Evolutionary conservation across 2,888 invertebrate genomes (phyloP).

Genomic region (Xanthia icteritia): DNA sequence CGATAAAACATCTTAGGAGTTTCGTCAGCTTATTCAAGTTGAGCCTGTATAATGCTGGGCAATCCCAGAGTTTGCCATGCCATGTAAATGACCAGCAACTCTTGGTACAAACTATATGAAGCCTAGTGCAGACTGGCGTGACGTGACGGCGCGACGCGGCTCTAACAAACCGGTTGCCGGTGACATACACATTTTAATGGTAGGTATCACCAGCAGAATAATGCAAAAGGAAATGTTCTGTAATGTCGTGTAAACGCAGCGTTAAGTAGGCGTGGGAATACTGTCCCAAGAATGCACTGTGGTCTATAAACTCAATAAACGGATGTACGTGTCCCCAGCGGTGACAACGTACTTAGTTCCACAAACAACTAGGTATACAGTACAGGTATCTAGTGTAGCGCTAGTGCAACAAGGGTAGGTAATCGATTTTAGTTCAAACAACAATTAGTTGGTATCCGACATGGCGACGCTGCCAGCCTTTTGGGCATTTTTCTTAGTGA

Average conservation of each 20-base stretch:
- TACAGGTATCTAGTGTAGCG: neutral
- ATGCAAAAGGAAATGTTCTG: neutral
- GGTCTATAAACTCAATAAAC: slow-evolving; percentile 42
- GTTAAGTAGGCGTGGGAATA: neutral
- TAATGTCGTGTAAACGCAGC: neutral
- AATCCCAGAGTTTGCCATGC: too few relatives aligned
- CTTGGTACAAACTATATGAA: too few relatives aligned
- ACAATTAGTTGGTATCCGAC: neutral
- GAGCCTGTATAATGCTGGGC: too few relatives aligned
- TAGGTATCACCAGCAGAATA: neutral
- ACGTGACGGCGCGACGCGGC: too few relatives aligned
- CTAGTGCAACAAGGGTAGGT: too few relatives aligned
- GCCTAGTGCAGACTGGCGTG: too few relatives aligned
- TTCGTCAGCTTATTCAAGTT: too few relatives aligned
- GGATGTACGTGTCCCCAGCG: slow-evolving; percentile 33
- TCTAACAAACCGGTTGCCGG: too few relatives aligned
- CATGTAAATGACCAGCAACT: too few relatives aligned
- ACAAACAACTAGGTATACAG: slow-evolving; percentile 19
- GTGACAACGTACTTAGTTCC: slow-evolving; percentile 26
- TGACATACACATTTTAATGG: neutral
- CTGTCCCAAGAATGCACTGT: slow-evolving; percentile 16
- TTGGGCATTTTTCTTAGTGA: neutral
- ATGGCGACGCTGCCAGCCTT: neutral
- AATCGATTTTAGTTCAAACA: neutral
- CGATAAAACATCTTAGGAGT: too few relatives aligned